phyloP scores from a whole-genome alignment of 2,888 invertebrate genomes.

The Apamea crenata region DNA sequence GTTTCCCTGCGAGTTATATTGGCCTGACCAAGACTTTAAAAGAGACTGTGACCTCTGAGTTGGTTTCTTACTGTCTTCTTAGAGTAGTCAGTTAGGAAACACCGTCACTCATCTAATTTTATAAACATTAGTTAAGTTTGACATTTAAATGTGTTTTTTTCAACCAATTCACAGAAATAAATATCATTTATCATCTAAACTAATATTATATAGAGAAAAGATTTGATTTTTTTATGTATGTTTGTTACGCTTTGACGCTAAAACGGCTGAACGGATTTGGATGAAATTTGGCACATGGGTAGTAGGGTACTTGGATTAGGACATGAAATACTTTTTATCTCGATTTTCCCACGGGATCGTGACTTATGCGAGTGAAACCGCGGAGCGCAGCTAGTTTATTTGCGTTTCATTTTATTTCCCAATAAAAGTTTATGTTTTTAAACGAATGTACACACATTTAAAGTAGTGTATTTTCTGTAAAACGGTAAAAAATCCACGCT shows the following conservation, averaged over 20 bases:
- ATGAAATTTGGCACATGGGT: neutral
- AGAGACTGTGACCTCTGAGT: neutral
- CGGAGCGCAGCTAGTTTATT: neutral
- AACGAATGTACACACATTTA: constrained; percentile 7
- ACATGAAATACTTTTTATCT: neutral
- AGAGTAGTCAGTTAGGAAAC: neutral
- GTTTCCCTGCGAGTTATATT: neutral
- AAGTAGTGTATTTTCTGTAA: constrained; percentile 16
- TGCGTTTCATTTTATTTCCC: neutral
- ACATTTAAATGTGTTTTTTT: neutral
- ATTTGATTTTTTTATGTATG: neutral
- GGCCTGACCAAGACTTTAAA: neutral
- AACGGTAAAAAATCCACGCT: neutral
- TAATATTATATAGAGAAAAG: neutral
- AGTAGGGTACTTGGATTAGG: neutral
- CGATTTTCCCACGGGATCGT: neutral
- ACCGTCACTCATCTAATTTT: neutral
- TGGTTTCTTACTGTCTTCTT: neutral
- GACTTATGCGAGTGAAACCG: neutral
- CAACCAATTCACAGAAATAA: neutral
- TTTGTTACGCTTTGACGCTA: too few relatives aligned
- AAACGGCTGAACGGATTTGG: too few relatives aligned
- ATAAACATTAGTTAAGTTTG: neutral
- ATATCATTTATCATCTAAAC: neutral
- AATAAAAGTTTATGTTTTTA: neutral